These are phyloP conservation scores for Chrysemys picta DNA, from an alignment of 2,113 vertebrate genomes.

Conservation along the genomic window DNA sequence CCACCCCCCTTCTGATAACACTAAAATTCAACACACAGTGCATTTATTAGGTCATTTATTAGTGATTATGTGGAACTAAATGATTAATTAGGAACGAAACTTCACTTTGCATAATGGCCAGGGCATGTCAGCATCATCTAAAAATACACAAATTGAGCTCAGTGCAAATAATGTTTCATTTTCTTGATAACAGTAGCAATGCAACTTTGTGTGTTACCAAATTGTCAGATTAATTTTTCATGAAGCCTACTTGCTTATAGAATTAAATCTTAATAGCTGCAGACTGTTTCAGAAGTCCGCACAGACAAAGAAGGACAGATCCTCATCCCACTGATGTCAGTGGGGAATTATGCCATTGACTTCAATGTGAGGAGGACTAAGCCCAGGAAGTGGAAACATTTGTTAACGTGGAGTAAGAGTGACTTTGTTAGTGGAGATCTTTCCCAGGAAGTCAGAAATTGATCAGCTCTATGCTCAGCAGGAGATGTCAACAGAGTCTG, in stretches of 20 bases:
- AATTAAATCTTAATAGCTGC: neutral
- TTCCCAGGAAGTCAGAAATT: conserved; percentile 63
- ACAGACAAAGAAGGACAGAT: neutral
- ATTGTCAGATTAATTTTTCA: neutral
- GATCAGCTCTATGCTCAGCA: conserved; percentile 34
- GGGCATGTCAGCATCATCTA: neutral
- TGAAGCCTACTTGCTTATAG: neutral
- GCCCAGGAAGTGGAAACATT: conserved; percentile 14
- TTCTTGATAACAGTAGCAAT: rapidly evolving
- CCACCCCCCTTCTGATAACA: neutral
- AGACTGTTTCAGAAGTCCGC: neutral
- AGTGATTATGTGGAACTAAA: neutral
- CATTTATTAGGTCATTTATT: neutral
- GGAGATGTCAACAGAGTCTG: conserved; percentile 66
- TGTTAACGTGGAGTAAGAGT: conserved; percentile 10
- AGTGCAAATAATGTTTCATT: neutral
- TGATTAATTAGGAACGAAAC: neutral
- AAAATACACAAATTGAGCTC: neutral
- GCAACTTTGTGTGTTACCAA: neutral
- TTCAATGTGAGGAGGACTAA: rapidly evolving
- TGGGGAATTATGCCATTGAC: neutral
- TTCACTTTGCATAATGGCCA: neutral
- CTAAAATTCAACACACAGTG: neutral
- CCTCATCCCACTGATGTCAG: neutral
- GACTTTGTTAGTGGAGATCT: conserved; percentile 24